These are phyloP conservation scores for Lagenorhynchus albirostris DNA, from an alignment of 2,113 vertebrate species.

Conservation along the genomic window DNA sequence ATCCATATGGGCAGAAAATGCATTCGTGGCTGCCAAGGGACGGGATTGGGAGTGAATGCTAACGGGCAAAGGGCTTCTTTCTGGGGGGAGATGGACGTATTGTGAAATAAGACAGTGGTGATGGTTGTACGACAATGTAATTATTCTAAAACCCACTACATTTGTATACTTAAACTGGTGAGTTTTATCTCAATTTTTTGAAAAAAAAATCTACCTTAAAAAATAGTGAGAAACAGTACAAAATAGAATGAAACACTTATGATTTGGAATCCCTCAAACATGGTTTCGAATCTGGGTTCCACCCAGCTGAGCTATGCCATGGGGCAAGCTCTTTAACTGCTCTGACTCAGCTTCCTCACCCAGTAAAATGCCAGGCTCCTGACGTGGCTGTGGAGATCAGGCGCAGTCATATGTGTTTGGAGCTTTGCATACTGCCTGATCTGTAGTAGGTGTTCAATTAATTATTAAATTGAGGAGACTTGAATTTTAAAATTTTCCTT, in stretches of 20 bases:
- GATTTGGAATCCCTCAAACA: background rate
- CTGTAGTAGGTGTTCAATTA: background rate
- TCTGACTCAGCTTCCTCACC: background rate
- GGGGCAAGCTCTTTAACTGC: background rate
- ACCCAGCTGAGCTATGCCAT: background rate
- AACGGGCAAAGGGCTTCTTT: background rate
- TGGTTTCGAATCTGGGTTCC: background rate
- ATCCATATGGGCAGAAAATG: background rate
- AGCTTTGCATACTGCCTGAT: background rate
- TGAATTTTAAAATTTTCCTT: background rate
- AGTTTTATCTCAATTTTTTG: background rate
- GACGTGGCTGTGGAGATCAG: rapidly evolving
- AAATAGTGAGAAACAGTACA: background rate
- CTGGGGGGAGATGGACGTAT: background rate
- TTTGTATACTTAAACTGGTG: background rate
- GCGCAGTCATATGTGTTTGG: rapidly evolving
- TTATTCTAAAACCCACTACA: background rate
- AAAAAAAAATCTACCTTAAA: background rate
- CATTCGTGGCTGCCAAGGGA: background rate
- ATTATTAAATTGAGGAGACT: background rate
- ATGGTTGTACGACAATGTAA: background rate
- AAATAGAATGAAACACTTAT: background rate
- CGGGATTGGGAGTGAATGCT: background rate
- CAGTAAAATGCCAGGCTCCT: background rate
- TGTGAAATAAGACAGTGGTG: background rate